Evolutionary conservation across 2,113 vertebrate species (phyloP).

Genomic region (Ageneiosus marmoratus): DNA sequence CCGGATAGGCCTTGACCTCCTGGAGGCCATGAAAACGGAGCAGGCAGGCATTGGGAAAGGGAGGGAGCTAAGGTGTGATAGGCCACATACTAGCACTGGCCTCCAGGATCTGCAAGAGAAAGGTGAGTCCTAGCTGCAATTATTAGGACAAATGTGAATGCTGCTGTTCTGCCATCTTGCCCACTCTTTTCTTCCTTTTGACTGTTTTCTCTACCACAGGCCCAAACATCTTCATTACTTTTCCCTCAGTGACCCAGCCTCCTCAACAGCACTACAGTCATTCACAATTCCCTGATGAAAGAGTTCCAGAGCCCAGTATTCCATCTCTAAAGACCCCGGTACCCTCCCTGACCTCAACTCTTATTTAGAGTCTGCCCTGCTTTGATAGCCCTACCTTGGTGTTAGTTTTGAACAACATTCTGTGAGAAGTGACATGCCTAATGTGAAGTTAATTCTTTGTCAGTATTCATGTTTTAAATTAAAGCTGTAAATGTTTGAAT

Average conservation of each 20-base stretch:
- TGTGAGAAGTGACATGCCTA: neutral
- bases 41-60: constrained; percentile 51
- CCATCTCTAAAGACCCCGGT: constrained; percentile 58
- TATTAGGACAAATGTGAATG: neutral
- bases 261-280: constrained; percentile 57
- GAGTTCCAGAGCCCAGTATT: constrained; percentile 73
- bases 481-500: neutral
- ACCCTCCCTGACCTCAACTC: constrained; percentile 60
- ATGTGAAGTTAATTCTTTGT: neutral
- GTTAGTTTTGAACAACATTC: constrained; percentile 43
- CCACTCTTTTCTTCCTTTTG: neutral
- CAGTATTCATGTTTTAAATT: constrained; percentile 7
- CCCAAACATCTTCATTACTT: constrained; percentile 26
- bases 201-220: constrained; percentile 30
- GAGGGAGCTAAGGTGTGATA: constrained; percentile 55
- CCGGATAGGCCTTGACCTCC: constrained; percentile 67
- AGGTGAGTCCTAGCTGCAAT: constrained; percentile 65
- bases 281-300: constrained; percentile 73
- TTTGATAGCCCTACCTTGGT: constrained; percentile 65
- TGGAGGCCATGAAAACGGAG: constrained; percentile 68
- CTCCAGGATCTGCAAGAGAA: constrained; percentile 66
- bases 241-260: constrained; percentile 59
- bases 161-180: neutral
- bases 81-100: constrained; percentile 53
- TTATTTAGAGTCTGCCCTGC: constrained; percentile 71